Evolutionary conservation across 2,888 invertebrate species (phyloP).

Genomic region (Calephelis perditalis): DNA sequence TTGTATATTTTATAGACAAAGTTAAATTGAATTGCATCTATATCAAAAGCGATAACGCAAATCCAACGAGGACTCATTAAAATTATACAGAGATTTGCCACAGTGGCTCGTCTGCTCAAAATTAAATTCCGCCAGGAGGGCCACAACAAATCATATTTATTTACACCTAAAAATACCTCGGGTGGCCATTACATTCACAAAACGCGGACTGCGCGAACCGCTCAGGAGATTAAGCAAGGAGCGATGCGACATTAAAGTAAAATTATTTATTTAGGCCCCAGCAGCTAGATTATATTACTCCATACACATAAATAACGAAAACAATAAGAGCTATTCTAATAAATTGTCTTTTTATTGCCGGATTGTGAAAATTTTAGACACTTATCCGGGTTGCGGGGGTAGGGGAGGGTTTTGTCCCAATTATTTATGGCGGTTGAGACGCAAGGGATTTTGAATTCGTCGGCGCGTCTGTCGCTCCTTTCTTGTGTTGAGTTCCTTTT

Average conservation of each 20-base stretch:
- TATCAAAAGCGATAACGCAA: no score
- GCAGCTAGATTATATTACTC: conserved; percentile 77
- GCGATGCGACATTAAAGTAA: conserved; percentile 76
- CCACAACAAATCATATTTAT: conserved; percentile 78
- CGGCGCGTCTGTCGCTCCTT: conserved; percentile 61
- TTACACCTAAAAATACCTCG: conserved; percentile 77
- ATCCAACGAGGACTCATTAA: conserved; percentile 52
- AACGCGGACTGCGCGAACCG: conserved; percentile 62
- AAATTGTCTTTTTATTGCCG: conserved; percentile 79
- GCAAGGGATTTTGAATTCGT: conserved; percentile 69
- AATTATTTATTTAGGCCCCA: conserved; percentile 77
- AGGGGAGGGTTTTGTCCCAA: conserved; percentile 68
- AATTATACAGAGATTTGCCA: conserved; percentile 70
- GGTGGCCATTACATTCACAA: conserved; percentile 70
- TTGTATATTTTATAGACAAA: no score
- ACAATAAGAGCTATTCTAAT: conserved; percentile 79
- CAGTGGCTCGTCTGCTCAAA: conserved; percentile 50
- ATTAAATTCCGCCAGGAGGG: conserved; percentile 74
- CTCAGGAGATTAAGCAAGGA: conserved; percentile 76
- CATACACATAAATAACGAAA: conserved; percentile 78
- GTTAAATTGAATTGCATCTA: no score
- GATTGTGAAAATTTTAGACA: conserved; percentile 79
- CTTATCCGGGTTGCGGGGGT: conserved; percentile 62
- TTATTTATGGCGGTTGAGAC: conserved; percentile 76
- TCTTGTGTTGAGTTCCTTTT: conserved; percentile 67